phyloP scores from a whole-genome alignment of 2,888 invertebrate genomes.

The Synergus laeviventris region DNA sequence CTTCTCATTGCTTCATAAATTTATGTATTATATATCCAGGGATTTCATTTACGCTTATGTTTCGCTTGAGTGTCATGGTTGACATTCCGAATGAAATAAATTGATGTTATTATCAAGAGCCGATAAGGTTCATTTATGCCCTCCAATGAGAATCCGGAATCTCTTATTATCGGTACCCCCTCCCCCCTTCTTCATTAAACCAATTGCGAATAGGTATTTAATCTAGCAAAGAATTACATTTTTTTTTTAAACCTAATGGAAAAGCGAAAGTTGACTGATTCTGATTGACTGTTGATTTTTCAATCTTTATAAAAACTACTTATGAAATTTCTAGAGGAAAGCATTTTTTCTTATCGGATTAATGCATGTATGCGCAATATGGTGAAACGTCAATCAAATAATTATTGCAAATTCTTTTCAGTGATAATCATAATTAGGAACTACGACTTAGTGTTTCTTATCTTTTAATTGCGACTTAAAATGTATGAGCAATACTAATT shows the following conservation, averaged over 20 bases:
- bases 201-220: slow-evolving; percentile 5
- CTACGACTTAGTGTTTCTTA: not conserved
- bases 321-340: slow-evolving; percentile 19
- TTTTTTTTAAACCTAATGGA: not conserved
- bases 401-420: not conserved
- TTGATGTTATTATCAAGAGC: slow-evolving; percentile 17
- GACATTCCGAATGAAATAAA: slow-evolving; percentile 6
- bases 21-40: not conserved
- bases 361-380: slow-evolving; percentile 12
- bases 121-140: slow-evolving; percentile 13
- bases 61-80: not conserved
- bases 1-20: slow-evolving; percentile 1
- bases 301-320: not conserved
- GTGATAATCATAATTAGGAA: not conserved
- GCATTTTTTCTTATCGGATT: not conserved
- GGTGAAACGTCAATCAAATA: slow-evolving; percentile 25
- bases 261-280: not conserved
- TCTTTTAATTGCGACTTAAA: slow-evolving; percentile 26
- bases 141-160: slow-evolving; percentile 9
- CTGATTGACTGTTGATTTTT: not conserved
- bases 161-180: slow-evolving; percentile 6
- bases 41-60: slow-evolving; percentile 1
- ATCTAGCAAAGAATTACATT: not conserved
- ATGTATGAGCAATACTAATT: not conserved
- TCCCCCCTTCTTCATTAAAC: slow-evolving; percentile 3